Base-by-base conservation (phyloP, 2,888 invertebrate genomes). In the Chrysina gloriosa region DNA sequence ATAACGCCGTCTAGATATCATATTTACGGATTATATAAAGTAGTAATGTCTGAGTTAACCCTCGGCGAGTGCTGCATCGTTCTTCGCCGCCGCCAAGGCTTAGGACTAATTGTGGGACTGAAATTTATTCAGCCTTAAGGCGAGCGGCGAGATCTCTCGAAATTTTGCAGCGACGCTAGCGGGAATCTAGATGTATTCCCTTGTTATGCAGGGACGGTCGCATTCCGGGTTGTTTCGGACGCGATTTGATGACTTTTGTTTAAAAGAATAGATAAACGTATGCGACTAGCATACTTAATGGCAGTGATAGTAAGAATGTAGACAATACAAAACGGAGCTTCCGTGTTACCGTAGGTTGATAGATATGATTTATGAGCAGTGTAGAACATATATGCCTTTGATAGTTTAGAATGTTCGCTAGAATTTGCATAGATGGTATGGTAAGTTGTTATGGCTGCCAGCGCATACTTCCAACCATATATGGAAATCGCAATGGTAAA, bases 21-120 rank as follows among this genome's bases (percentile, higher is more conserved):
- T 81, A 80, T 80, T 80, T 79, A 79, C 78, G 78, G 81, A 81
- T 81, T 81, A 80, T 78, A 77, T 77, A 77, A 77, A 79, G 79
- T 76, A 77, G 79, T 78, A 79, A 78, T 76, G 76, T 73, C 78
- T 73, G 77, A 79, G 75, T 79, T 79, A 75, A 75, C 78, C 79
- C 79, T 77, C 75, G 75, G 72, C 72, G 79, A 78, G 76, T 70
- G 23, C 75, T 76, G 76, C 77, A 78, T 77, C 79, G 76, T 76
- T 23, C 48, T 23, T 27, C 25, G 48, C 25, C 16, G 25, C 16
- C 52, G 52, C 7, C 58, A 29, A 71, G 76, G 77, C 77, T 76
- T 76, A 74, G 75, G 52, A 76, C 80, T 81, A 81, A 81, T 81
- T 80, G 80, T 27, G 76, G 77, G 63, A 73, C 71, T 72, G 73